Evolutionary conservation across 2,888 invertebrate species (phyloP), one percentile per base, ranked within the genome.

Genomic region (Trachelus iudaicus): DNA sequence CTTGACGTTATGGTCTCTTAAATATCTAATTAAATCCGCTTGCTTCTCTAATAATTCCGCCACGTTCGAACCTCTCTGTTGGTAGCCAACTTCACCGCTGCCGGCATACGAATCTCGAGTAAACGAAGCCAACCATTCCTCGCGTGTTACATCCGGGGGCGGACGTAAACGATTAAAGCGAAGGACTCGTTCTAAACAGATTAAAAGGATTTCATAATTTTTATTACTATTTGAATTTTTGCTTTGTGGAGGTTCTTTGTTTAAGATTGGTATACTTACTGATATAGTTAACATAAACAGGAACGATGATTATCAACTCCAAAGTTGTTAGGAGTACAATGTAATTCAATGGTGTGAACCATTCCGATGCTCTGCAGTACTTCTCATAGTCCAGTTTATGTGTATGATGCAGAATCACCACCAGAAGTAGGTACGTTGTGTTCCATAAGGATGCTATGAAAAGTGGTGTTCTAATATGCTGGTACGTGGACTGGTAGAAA

Each of bases 1-100:
- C 86, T 93, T 93, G 37, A 93, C 93, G 85, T 95, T 95, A 83
- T 95, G 95, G 86, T 95, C 95, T 83, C 93, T 93, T 78, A 95
- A 91, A 87, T 95, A 95, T 86, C 93, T 92, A 82, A 96, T 95
- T 12, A 95, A 92, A 90, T 95, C 95, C 35, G 95, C 95, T 92
- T 95, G 95, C 89, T 95, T 95, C 86, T 95, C 95, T 74, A 95
- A 91, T 76, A 95, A 92, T 79, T 95, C 95, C 33, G 87, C 83
- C 75, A 90, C 80, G 78, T 90, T 87, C 3, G 87, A 87, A 31
- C 87, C 90, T 76, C 86, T 87, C 74, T 85, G 86, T 35, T 82
- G 87, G 77, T 92, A 93, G 13, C 94, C 93, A 69, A 94, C 91
- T 90, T 93, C 94, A 11, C 90, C 91, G 74, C 84, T 87, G 79